Evolutionary conservation across 1,140 invertebrate species (phyloP), one percentile per base, ranked within the genome.

Genomic region (Trichonephila clavata): DNA sequence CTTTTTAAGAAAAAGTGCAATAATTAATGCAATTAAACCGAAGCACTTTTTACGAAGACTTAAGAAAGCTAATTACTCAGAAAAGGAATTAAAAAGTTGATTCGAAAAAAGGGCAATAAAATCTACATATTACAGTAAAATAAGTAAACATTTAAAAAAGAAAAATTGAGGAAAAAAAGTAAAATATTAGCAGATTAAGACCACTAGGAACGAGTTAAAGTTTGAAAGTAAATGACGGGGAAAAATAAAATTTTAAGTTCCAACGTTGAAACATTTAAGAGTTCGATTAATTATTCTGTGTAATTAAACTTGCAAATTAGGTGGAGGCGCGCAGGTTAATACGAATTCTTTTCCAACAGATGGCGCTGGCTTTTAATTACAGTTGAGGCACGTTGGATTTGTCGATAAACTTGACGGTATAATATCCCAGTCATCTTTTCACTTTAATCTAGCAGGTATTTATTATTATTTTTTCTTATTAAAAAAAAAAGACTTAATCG

Each of bases 211-310:
- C 20, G 60, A 83, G 27, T 57, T 77, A 81, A 39, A 90, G 57
- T 60, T 81, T 24, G 20, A 59, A 57, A 59, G 21, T 92, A 83
- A 92, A 83, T 92, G 90, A 68, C 10, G 60, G 24, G 81, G 80
- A 92, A 92, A 84, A 92, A 92, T 63, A 92, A 84, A 87, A 87
- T 87, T 80, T 92, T 84, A 77, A 92, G 77, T 92, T 84, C 21
- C 77, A 39, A 27, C 27, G 80, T 65, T 71, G 63, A 84, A 92
- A 84, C 90, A 84, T 83, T 84, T 92, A 92, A 92, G 80, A 84
- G 77, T 92, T 92, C 90, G 60, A 92, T 92, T 92, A 92, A 92
- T 92, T 92, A 92, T 92, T 92, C 90, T 77, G 24, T 24, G 80
- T 65, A 83, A 92, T 92, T 92, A 92, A 84, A 83, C 90, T 92